A percentile compares a stretch with the other conserved stretches of the same genome.
These are phyloP conservation scores for Lacerta agilis DNA, from an alignment of 2,797 vertebrate species.

Conservation along the genomic window DNA sequence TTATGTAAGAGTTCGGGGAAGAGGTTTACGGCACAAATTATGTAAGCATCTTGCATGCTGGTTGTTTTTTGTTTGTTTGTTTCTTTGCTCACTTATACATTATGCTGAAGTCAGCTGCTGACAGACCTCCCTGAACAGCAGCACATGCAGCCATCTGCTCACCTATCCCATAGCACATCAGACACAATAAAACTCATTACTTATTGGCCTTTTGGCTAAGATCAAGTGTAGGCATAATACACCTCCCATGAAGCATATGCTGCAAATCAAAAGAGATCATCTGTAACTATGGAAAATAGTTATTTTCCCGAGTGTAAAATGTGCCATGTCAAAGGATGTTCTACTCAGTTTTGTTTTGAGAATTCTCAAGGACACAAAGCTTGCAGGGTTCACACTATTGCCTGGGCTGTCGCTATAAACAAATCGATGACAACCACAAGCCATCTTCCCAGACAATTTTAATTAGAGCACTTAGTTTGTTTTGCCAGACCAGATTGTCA, in stretches of 20 bases:
- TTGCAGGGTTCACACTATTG: background rate
- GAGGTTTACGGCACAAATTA: background rate
- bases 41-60: background rate
- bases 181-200: background rate
- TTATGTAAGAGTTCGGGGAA: background rate
- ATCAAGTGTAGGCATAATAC: no score
- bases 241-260: background rate
- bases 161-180: background rate
- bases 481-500: background rate
- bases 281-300: background rate
- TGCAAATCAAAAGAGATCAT: background rate
- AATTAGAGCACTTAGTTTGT: background rate
- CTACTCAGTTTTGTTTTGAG: background rate
- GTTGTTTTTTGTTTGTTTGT: background rate
- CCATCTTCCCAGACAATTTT: background rate
- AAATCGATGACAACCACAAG: background rate
- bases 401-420: background rate
- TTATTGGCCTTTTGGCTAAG: no score
- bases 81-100: background rate
- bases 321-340: background rate
- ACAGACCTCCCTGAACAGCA: background rate
- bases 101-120: background rate
- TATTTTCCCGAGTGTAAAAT: background rate
- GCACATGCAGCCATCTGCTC: background rate
- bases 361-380: background rate